Evolutionary conservation across 2,113 vertebrate genomes (phyloP), one percentile per base, ranked within the genome.

Genomic region (Dasyurus viverrinus): DNA sequence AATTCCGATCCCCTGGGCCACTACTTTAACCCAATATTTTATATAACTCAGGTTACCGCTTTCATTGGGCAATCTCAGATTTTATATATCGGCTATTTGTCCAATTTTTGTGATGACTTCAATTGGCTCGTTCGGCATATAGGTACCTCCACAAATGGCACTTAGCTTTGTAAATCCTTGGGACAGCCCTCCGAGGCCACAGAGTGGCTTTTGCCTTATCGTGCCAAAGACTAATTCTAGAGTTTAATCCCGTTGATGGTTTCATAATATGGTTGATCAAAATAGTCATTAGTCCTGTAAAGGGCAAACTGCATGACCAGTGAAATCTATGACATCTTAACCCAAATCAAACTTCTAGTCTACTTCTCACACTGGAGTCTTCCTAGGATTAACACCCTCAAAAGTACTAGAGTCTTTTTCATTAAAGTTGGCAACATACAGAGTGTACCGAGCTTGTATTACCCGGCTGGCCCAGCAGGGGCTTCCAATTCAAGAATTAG

Each of bases 41-140:
- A 99, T 92, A 26, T 99, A 99, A 98, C 99, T 99, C 97, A 99
- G 99, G 98, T 99, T 99, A 0, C 99, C 99, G 99, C 98, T 99
- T 99, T 98, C 99, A 99, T 92, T 99, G 99, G 55, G 99, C 99
- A 4, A 99, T 98, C 99, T 68, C 57, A 36, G 57, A 36, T 68
- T 68, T 68, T 36, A 68, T 30, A 68, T 30, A 68, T 68, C 27
- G 14, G 36, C 16, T n/a, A 42, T n/a, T n/a, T 84, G 68, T 84
- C 36, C 68, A 76, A 76, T 19, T 42, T 84, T 84, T 42, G 16
- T 6, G 16, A 42, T 84, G 68, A 42, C 2, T 23, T 84, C n/a
- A 8, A 0, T 42, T n/a, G 68, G 5, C 36, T 42, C 22, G 19
- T 22, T n/a, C 22, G 68, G 68, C 68, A 42, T 23, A n/a, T 22